phyloP scores from a whole-genome alignment of 2,113 vertebrate genomes.

The Suricata suricatta region DNA sequence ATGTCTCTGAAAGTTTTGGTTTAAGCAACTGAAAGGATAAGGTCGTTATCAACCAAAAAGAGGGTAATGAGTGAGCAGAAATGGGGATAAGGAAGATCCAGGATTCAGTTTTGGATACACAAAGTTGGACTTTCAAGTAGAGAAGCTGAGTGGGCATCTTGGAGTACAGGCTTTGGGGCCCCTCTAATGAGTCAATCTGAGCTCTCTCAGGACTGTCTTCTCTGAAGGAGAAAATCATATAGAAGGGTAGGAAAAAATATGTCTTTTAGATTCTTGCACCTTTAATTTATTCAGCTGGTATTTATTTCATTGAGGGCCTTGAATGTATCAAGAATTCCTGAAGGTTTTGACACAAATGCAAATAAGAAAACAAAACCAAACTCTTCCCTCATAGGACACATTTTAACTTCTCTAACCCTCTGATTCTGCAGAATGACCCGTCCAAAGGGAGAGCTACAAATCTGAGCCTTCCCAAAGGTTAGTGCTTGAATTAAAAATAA shows the following conservation, averaged over 20 bases:
- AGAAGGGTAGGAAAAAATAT: not conserved
- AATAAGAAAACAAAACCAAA: not conserved
- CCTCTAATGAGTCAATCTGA: not conserved
- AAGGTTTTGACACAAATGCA: not conserved
- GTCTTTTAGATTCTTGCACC: not conserved
- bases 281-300: not conserved
- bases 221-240: not conserved
- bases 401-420: not conserved
- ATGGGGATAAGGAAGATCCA: too few relatives aligned
- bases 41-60: not conserved
- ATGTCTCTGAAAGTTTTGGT: not conserved
- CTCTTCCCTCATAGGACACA: not conserved
- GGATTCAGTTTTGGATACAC: not conserved
- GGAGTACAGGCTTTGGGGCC: not conserved
- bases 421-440: not conserved
- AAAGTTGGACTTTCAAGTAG: not conserved
- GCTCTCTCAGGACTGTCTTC: not conserved
- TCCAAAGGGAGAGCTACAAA: not conserved
- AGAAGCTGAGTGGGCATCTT: not conserved
- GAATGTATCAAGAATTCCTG: too few relatives aligned
- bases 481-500: not conserved
- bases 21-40: not conserved
- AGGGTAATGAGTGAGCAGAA: not conserved
- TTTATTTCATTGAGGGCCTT: not conserved
- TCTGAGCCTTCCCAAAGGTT: not conserved